These are phyloP conservation scores for Mizuhopecten yessoensis DNA, from an alignment of 1,140 invertebrate genomes.

Conservation along the genomic window DNA sequence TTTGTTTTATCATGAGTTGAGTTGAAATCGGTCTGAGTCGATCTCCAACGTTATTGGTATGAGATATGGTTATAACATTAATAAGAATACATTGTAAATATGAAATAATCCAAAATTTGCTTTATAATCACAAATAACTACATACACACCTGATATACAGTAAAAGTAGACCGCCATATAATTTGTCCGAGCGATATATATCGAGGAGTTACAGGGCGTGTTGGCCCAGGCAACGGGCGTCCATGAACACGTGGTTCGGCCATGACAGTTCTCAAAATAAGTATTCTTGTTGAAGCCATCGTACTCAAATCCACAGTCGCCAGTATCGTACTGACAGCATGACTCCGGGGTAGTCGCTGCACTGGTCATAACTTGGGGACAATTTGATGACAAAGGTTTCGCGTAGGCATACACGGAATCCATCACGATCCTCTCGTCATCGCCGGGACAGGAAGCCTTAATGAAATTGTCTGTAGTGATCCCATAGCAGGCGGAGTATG, in stretches of 20 bases:
- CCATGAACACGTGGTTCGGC: not conserved
- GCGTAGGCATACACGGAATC: not conserved
- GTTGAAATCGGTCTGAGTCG: no score
- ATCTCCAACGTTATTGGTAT: no score
- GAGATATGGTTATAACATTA: no score
- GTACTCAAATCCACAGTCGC: not conserved
- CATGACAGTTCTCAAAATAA: not conserved
- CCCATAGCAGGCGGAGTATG: not conserved
- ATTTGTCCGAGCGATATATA: not conserved
- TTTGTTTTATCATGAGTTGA: no score
- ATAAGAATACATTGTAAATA: no score
- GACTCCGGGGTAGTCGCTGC: not conserved
- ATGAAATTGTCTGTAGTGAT: slow-evolving; percentile 17
- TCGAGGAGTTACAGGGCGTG: not conserved
- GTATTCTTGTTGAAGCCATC: not conserved
- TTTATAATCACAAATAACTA: no score
- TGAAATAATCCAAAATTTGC: no score
- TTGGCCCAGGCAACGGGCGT: not conserved
- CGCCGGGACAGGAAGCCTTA: not conserved
- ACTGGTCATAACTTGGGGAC: not conserved
- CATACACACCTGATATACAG: not conserved
- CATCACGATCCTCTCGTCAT: slow-evolving; percentile 6
- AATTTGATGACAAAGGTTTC: not conserved
- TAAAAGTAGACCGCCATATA: not conserved
- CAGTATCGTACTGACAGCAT: not conserved